Percentiles rank a stretch among this genome's conserved stretches.
Evolutionary conservation across 2,113 vertebrate species (phyloP).

Genomic region (Shinisaurus crocodilurus): DNA sequence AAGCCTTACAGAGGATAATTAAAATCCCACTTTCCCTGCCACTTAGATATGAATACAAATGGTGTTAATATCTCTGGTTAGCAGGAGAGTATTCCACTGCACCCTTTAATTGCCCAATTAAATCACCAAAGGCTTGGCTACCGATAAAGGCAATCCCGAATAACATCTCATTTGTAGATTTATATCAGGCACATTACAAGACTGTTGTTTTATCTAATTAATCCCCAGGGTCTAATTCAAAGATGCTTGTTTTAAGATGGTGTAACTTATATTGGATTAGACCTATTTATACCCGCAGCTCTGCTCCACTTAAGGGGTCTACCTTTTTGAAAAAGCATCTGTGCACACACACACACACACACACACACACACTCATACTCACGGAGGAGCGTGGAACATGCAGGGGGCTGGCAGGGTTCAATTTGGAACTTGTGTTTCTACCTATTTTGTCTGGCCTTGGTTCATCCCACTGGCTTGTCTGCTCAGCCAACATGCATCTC

Average conservation of each 20-base stretch:
- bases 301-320: neutral
- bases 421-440: too few relatives aligned
- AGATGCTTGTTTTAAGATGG: slow-evolving; percentile 54
- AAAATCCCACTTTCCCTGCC: slow-evolving; percentile 53
- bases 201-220: slow-evolving; percentile 69
- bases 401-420: too few relatives aligned
- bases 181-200: slow-evolving; percentile 51
- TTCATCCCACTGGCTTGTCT: neutral
- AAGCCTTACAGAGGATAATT: slow-evolving; percentile 58
- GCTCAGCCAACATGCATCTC: neutral
- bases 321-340: neutral
- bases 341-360: rapidly evolving
- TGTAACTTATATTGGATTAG: slow-evolving; percentile 55
- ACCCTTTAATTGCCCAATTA: slow-evolving; percentile 74
- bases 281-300: neutral
- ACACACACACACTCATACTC: rapidly evolving
- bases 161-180: slow-evolving; percentile 66
- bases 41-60: slow-evolving; percentile 72
- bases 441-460: neutral
- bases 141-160: slow-evolving; percentile 66
- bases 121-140: slow-evolving; percentile 70
- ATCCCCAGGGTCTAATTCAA: slow-evolving; percentile 64
- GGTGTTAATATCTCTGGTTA: slow-evolving; percentile 70
- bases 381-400: rapidly evolving
- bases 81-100: slow-evolving; percentile 57